Evolutionary conservation across 2,113 vertebrate genomes (phyloP).

Genomic region (Hemibagrus wyckioides): DNA sequence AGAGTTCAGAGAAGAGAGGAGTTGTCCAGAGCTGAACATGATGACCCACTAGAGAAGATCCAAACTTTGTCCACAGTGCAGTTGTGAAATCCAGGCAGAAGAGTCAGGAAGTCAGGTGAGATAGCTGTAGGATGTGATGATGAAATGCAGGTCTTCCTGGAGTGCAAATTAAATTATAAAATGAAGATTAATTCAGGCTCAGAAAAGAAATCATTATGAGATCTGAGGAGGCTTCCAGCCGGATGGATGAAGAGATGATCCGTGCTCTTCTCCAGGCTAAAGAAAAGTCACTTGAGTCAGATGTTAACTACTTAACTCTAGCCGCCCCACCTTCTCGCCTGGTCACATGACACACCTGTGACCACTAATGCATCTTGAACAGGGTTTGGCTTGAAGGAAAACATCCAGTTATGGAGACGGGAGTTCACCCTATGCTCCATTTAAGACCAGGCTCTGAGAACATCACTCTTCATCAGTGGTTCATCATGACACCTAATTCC

Average conservation of each 20-base stretch:
- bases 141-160: neutral
- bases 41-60: slow-evolving; percentile 40
- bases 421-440: slow-evolving; percentile 60
- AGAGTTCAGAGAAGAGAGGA: slow-evolving; percentile 71
- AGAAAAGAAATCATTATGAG: neutral
- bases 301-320: slow-evolving; percentile 46
- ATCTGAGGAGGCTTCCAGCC: neutral
- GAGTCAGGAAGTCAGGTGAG: neutral
- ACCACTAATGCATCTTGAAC: slow-evolving; percentile 48
- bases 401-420: slow-evolving; percentile 54
- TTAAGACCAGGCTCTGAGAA: slow-evolving; percentile 56
- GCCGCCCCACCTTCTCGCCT: slow-evolving; percentile 43
- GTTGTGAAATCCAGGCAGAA: neutral
- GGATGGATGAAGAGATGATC: neutral
- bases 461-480: slow-evolving; percentile 47
- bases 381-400: slow-evolving; percentile 55
- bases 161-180: neutral
- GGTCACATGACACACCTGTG: slow-evolving; percentile 68
- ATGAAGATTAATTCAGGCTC: neutral
- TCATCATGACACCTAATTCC: slow-evolving; percentile 53
- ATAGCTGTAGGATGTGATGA: neutral
- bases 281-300: slow-evolving; percentile 64
- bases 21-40: slow-evolving; percentile 77
- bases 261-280: slow-evolving; percentile 30
- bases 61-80: neutral